These are phyloP conservation scores for Steinernema hermaphroditum DNA, from an alignment of 2,888 invertebrate genomes.

Conservation along the genomic window DNA sequence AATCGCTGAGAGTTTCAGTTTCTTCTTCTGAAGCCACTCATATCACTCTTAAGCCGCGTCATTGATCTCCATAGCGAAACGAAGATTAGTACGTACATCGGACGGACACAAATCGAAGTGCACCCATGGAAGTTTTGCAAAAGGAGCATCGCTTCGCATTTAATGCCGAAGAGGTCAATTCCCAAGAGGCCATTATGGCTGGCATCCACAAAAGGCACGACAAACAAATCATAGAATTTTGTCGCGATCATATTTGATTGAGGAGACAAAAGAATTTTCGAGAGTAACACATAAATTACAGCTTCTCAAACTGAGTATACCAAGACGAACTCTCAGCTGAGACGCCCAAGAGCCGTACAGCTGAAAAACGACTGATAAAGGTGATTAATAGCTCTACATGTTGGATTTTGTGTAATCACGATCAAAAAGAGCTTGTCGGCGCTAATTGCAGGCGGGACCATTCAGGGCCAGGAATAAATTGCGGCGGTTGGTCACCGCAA, in stretches of 20 bases:
- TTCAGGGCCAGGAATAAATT: not conserved
- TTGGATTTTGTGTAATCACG: not conserved
- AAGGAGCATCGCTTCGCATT: not conserved
- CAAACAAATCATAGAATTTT: not conserved
- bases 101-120: no score
- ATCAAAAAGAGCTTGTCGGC: not conserved
- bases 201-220: not conserved
- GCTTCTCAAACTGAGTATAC: no score
- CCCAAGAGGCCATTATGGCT: not conserved
- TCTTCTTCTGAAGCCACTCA: no score
- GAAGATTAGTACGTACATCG: no score
- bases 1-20: not conserved
- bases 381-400: not conserved
- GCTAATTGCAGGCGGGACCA: not conserved
- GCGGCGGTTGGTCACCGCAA: slow-evolving; percentile 11
- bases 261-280: no score
- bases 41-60: no score
- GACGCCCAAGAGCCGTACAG: not conserved
- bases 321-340: no score
- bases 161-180: not conserved
- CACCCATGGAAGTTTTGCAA: not conserved
- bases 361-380: not conserved
- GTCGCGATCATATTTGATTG: not conserved
- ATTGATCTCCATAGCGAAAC: no score
- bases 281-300: no score